Conservation (phyloP, 35 echinoderm and acorn worm species). For the Anneissia japonica region DNA sequence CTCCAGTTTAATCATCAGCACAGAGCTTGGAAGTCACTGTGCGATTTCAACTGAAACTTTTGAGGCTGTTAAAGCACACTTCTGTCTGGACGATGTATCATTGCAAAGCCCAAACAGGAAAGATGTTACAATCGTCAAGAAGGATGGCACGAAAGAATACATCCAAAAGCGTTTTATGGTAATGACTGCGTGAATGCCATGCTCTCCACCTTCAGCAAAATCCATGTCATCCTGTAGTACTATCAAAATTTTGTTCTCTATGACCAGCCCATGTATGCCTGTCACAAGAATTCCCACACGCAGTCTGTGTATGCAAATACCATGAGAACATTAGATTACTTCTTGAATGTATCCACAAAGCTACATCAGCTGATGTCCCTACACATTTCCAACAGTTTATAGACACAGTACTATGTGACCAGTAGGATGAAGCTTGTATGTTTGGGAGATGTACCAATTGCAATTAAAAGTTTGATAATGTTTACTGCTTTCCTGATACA, state of each 20-base stretch:
- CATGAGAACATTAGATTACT: background rate
- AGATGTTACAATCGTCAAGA: background rate
- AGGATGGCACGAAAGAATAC: constrained; percentile 10
- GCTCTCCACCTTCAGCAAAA: constrained; percentile 16
- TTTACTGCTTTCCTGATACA: background rate
- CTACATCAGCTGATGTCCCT: background rate
- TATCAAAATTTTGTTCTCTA: constrained; percentile 10
- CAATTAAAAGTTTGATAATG: background rate
- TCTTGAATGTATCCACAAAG: background rate
- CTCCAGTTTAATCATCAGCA: too few species aligned
- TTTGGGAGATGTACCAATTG: background rate
- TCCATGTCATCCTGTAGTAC: background rate
- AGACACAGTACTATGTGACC: constrained; percentile 3
- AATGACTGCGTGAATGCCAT: constrained; percentile 22
- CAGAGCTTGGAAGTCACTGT: too few species aligned
- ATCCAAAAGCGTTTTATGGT: constrained; percentile 27
- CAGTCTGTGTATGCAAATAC: background rate
- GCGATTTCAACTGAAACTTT: background rate
- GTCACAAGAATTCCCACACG: background rate
- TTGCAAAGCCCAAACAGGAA: constrained; percentile 11
- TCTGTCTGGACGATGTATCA: background rate
- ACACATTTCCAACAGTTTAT: background rate
- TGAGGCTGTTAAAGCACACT: background rate
- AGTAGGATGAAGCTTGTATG: background rate
- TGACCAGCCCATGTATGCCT: background rate